These are phyloP conservation scores for Euwallacea fornicatus DNA, from an alignment of 1,140 invertebrate species.

Conservation along the genomic window DNA sequence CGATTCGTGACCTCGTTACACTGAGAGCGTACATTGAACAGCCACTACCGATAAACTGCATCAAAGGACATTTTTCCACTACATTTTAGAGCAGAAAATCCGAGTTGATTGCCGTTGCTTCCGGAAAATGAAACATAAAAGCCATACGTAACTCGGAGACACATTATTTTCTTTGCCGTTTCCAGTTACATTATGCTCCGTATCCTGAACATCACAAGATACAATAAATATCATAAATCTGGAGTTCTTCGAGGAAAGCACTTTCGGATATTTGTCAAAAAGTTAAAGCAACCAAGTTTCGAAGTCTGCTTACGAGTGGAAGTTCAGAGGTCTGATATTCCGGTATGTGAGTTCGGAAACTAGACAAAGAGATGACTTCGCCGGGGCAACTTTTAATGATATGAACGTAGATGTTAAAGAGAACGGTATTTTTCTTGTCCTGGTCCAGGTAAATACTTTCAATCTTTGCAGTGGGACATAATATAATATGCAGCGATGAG, in stretches of 20 bases:
- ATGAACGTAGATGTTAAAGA: background rate
- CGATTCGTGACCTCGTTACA: too few species aligned
- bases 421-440: too few species aligned
- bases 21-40: too few species aligned
- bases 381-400: background rate
- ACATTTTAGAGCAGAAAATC: too few species aligned
- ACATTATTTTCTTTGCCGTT: background rate
- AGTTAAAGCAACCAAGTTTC: conserved; percentile 5
- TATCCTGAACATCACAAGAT: background rate
- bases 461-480: too few species aligned
- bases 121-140: too few species aligned
- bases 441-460: too few species aligned
- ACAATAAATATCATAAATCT: conserved; percentile 5
- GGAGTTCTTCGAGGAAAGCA: conserved; percentile 3
- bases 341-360: conserved; percentile 3
- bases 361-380: conserved; percentile 1
- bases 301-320: conserved; percentile 3
- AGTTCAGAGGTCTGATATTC: conserved; percentile 5
- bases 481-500: too few species aligned
- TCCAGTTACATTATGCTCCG: background rate
- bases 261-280: conserved; percentile 4
- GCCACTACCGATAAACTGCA: too few species aligned
- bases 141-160: too few species aligned
- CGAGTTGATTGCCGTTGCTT: too few species aligned
- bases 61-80: too few species aligned